A percentile compares a stretch with the other conserved stretches of the same genome.
phyloP scores from a whole-genome alignment of 2,113 vertebrate genomes.

The Malurus alboscapulatus region DNA sequence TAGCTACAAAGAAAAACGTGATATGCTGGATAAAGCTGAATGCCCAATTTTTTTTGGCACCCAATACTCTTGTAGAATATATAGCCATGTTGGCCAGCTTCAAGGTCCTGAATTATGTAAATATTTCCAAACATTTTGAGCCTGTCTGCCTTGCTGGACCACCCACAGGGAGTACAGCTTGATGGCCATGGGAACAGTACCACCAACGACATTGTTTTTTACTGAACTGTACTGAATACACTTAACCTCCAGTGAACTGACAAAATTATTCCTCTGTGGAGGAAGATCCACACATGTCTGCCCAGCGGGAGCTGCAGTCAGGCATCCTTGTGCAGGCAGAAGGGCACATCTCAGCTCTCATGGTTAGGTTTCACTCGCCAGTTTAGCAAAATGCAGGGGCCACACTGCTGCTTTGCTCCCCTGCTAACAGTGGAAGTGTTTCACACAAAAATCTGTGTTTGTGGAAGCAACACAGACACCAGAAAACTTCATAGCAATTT shows the following conservation, averaged over 20 bases:
- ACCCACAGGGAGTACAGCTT: neutral
- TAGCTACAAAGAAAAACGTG: neutral
- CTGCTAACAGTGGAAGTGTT: neutral
- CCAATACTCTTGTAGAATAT: neutral
- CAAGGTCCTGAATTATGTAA: neutral
- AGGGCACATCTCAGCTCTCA: neutral
- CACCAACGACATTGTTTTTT: neutral
- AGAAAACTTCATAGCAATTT: neutral
- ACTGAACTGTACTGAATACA: neutral
- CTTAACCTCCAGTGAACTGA: neutral
- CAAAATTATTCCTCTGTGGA: neutral
- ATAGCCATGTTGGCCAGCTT: neutral
- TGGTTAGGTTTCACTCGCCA: neutral
- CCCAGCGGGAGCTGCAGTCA: neutral
- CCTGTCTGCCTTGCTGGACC: conserved; percentile 3
- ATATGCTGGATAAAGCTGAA: neutral
- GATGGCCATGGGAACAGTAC: conserved; percentile 6
- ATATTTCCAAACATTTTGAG: neutral
- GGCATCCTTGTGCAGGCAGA: neutral
- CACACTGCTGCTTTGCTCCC: neutral
- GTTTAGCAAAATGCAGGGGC: neutral
- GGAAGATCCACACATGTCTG: neutral
- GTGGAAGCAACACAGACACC: neutral
- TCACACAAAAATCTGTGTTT: neutral
- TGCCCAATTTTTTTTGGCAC: neutral